phyloP scores from a whole-genome alignment of 2,888 invertebrate genomes.

The Oscheius onirici region DNA sequence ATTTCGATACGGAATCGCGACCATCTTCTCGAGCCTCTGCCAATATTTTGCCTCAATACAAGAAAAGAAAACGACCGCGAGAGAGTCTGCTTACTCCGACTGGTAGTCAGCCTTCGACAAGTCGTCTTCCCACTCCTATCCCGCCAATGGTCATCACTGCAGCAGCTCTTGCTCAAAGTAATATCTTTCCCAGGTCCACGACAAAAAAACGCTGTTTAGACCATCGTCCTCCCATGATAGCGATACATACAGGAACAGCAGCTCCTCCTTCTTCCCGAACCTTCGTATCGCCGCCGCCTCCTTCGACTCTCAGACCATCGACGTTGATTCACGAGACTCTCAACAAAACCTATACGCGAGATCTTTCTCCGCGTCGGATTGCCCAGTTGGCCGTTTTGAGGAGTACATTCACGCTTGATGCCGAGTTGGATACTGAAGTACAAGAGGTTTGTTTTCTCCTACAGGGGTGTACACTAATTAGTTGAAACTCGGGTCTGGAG shows the following conservation, averaged over 20 bases:
- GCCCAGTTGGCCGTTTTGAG: constrained; percentile 6
- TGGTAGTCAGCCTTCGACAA: not conserved
- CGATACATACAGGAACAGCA: constrained; percentile 6
- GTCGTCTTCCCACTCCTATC: not conserved
- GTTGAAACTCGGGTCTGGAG: no score
- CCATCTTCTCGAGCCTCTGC: not conserved
- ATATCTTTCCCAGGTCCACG: no score
- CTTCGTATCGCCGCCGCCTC: not conserved
- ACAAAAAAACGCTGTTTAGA: constrained; percentile 4
- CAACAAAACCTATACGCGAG: not conserved
- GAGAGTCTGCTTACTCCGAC: not conserved
- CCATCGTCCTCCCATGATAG: constrained; percentile 23
- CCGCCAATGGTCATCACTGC: not conserved
- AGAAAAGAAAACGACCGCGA: constrained; percentile 1
- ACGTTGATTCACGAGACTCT: not conserved
- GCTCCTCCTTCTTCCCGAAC: not conserved
- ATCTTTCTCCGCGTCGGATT: not conserved
- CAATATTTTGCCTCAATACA: not conserved
- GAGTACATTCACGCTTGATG: not conserved
- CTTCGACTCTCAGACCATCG: not conserved
- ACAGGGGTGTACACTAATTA: no score
- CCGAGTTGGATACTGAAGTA: constrained; percentile 6
- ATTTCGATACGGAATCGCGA: not conserved
- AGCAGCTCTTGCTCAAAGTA: not conserved
- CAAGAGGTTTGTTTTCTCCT: no score